These are phyloP conservation scores for Emydoidea blandingii DNA, from an alignment of 2,797 vertebrate genomes.

Conservation along the genomic window DNA sequence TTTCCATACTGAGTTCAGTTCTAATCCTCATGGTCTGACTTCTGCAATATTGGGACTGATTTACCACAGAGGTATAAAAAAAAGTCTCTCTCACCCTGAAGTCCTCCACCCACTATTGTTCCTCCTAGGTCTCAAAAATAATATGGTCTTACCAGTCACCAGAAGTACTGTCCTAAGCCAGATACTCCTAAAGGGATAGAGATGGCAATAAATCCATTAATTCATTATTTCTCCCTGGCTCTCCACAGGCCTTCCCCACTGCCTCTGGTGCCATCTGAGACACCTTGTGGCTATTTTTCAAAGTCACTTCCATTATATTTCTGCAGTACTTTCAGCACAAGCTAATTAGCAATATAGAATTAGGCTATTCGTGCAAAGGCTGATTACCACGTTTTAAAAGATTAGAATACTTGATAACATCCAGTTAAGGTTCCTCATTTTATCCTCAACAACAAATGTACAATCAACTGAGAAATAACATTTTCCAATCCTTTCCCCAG, in stretches of 20 bases:
- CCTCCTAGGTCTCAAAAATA: background rate
- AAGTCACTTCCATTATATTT: background rate
- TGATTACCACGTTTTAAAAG: background rate
- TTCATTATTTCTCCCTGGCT: background rate
- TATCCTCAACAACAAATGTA: slow-evolving; percentile 9
- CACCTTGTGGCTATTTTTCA: background rate
- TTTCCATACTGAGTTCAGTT: no score
- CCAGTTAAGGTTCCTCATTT: slow-evolving; percentile 4
- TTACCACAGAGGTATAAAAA: background rate
- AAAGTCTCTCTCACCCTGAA: background rate
- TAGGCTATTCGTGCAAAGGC: background rate
- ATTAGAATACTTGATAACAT: background rate
- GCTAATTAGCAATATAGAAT: background rate
- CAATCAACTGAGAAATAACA: slow-evolving; percentile 10
- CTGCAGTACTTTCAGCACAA: background rate
- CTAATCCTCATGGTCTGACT: background rate
- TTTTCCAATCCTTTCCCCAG: background rate
- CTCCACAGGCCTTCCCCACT: background rate
- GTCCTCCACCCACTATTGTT: background rate
- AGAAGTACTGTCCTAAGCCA: background rate
- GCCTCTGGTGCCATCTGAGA: background rate
- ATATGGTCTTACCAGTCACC: background rate
- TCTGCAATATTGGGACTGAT: background rate
- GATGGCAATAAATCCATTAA: background rate
- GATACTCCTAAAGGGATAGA: background rate